Base-by-base conservation (phyloP, 2,113 vertebrate genomes). In the Climacteris rufus region DNA sequence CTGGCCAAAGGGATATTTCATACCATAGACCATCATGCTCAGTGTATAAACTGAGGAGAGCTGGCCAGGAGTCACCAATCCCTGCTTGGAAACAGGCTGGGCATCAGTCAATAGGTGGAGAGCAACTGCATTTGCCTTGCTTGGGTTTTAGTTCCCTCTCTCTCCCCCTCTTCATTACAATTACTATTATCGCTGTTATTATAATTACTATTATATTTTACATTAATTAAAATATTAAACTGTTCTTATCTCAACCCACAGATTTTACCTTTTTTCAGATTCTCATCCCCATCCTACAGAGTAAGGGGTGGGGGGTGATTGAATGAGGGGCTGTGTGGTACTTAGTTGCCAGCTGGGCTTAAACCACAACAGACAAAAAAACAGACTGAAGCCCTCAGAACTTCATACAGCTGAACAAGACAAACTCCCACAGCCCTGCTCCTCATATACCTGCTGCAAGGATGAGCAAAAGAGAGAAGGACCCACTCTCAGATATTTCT, bases 371-470 rank as follows among this genome's bases (percentile, higher is more conserved):
- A 83, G 17, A 40, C 30, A 82, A 39, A 72, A 54, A 78, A 76
- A 4, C 82, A 74, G 50, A n/a, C 54, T 31, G 18, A 89, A 63
- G 54, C 12, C 50, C 50, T 59, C 14, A 8, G 37, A 56, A 25
- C 35, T 69, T 92, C 42, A 37, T 30, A 54, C 6, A 66, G 42
- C 16, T 0, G 0, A 42, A 61, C 15, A 37, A 2, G 19, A 66
- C 0, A 0, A 85, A 56, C 35, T 30, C 17, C 8, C 31, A 8
- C 0, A 9, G 40, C 9, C 8, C 30, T 40, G 44, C 47, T 47
- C 30, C 63, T 91, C 66, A 22, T 5, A 37, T 1, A 23, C 45
- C 27, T 65, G 24, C 27, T 31, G 16, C 69, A 77, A 49, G 22
- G 30, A 54, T 42, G 8, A 74, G 24, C 35, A 78, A 90, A 72